These are phyloP conservation scores for Catagonus wagneri DNA, from an alignment of 2,113 vertebrate genomes.

Conservation along the genomic window DNA sequence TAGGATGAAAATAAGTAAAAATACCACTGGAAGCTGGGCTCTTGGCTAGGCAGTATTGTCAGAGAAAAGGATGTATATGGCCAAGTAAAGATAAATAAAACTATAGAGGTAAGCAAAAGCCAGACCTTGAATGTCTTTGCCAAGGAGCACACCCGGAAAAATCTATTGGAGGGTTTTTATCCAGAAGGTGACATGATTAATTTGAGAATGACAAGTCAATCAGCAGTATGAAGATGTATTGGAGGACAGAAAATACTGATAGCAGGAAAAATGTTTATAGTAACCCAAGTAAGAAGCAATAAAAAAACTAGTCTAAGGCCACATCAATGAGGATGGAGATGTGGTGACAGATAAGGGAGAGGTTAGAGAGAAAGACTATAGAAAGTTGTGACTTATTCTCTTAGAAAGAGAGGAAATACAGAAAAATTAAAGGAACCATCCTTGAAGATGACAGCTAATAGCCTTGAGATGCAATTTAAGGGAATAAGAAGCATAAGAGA, in stretches of 20 bases:
- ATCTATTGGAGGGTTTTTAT: background rate
- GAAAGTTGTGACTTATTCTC: too few species aligned
- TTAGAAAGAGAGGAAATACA: background rate
- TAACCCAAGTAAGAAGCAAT: background rate
- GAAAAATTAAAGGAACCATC: background rate
- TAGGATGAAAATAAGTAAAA: background rate
- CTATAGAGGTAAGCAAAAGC: background rate
- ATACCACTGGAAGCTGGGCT: background rate
- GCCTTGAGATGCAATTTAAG: background rate
- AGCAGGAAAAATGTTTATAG: background rate
- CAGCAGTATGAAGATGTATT: background rate
- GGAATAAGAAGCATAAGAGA: background rate
- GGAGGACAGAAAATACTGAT: background rate
- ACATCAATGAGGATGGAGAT: background rate
- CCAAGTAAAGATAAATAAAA: background rate
- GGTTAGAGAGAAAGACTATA: background rate
- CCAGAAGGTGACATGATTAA: background rate
- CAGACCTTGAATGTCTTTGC: background rate
- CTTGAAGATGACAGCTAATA: background rate
- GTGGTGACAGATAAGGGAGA: background rate
- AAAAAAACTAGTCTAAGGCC: background rate
- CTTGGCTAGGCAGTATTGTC: background rate
- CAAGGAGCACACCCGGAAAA: background rate
- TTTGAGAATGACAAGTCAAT: background rate
- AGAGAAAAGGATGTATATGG: background rate